Percentiles rank a stretch among this genome's conserved stretches.
These are phyloP conservation scores for Aleiodes sp. DNA, from an alignment of 1,140 invertebrate species.

Conservation along the genomic window DNA sequence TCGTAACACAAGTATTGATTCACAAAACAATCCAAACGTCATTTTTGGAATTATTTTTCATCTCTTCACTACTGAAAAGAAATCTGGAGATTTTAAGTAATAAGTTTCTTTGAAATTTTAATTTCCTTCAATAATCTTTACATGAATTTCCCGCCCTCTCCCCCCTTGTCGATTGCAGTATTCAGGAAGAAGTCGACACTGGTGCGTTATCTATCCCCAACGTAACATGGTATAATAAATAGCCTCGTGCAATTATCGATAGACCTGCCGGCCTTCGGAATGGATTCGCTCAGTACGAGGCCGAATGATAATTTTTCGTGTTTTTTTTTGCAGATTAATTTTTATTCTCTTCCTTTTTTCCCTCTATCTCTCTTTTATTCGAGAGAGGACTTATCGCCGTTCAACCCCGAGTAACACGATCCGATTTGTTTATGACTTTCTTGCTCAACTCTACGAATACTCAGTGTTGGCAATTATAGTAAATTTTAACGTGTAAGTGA, in stretches of 20 bases:
- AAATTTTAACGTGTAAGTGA: background rate
- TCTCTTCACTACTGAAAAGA: no score
- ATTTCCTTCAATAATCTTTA: no score
- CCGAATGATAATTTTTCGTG: constrained; percentile 41
- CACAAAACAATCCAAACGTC: no score
- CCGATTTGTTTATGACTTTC: background rate
- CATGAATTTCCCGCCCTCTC: no score
- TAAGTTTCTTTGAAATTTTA: no score
- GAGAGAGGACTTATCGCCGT: constrained; percentile 1
- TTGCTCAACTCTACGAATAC: background rate
- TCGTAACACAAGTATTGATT: no score
- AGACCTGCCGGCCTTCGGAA: constrained; percentile 50
- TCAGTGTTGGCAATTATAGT: background rate
- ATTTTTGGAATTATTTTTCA: no score
- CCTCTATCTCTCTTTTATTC: background rate
- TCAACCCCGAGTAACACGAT: constrained; percentile 1
- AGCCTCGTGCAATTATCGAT: constrained; percentile 39
- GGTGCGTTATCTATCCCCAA: constrained; percentile 32
- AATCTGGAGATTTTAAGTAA: no score
- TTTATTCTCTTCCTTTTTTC: no score
- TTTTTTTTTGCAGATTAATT: constrained; percentile 24
- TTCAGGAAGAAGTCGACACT: constrained; percentile 23
- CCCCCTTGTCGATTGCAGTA: no score
- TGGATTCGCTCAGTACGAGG: constrained; percentile 53
- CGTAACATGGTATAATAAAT: constrained; percentile 38